phyloP scores from a whole-genome alignment of 2,113 vertebrate species.

The Sardina pilchardus region DNA sequence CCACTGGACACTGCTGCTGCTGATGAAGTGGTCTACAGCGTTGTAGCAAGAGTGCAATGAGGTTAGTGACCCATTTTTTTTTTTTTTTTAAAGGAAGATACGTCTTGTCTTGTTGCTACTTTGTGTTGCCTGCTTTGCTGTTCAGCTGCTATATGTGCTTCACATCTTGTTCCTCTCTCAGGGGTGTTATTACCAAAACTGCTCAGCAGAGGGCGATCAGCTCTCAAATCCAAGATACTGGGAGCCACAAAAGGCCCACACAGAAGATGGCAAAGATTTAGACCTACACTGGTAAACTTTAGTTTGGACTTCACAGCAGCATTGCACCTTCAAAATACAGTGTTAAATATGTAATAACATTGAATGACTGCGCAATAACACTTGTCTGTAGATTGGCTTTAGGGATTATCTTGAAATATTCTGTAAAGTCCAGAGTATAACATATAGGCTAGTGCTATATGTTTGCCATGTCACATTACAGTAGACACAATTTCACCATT shows the following conservation, averaged over 20 bases:
- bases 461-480: too few species aligned
- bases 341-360: not conserved
- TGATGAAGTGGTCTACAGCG: not conserved
- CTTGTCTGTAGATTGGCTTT: too few species aligned
- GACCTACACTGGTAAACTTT: not conserved
- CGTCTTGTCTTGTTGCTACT: too few species aligned
- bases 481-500: too few species aligned
- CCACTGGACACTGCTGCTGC: not conserved
- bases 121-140: too few species aligned
- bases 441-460: too few species aligned
- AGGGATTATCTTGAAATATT: too few species aligned
- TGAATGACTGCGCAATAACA: too few species aligned
- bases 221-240: not conserved
- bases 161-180: not conserved
- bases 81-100: not conserved
- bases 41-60: not conserved
- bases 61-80: not conserved
- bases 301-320: not conserved
- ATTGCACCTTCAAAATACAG: not conserved
- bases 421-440: too few species aligned
- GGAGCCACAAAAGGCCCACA: too few species aligned
- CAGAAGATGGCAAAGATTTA: not conserved
- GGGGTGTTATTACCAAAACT: not conserved
- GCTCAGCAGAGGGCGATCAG: not conserved
- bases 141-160: not conserved